These are phyloP conservation scores for Xanthorhoe spadicearia DNA, from an alignment of 2,888 invertebrate species.

Conservation along the genomic window DNA sequence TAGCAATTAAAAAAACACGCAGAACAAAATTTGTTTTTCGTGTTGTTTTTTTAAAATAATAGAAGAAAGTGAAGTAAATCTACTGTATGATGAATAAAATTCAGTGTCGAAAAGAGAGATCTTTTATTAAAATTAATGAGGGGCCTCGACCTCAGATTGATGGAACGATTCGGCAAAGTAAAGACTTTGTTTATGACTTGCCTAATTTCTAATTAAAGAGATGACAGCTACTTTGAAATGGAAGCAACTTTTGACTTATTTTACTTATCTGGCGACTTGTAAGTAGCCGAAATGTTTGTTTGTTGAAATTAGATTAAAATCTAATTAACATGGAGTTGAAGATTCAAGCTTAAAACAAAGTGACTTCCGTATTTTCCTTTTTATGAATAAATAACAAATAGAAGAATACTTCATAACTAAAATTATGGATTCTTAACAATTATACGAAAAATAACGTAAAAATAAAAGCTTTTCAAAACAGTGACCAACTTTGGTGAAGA, in stretches of 20 bases:
- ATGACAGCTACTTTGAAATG: conserved; percentile 30
- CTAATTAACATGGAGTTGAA: conserved; percentile 1
- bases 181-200: conserved; percentile 40
- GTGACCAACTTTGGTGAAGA: no score
- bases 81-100: neutral
- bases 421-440: neutral
- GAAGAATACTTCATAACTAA: no score
- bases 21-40: no score
- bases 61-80: neutral
- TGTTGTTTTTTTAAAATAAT: no score
- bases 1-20: no score
- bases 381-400: neutral
- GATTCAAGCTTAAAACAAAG: neutral
- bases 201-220: conserved; percentile 39
- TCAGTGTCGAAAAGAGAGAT: conserved; percentile 13
- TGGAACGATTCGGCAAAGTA: conserved; percentile 35
- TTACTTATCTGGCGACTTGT: conserved; percentile 17
- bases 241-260: conserved; percentile 26
- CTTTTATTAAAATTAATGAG: conserved; percentile 40
- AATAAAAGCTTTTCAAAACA: no score
- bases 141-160: conserved; percentile 35
- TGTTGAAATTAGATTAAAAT: conserved; percentile 5
- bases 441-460: no score
- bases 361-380: neutral
- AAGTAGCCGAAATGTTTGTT: conserved; percentile 9